Percentiles rank a stretch among this genome's conserved stretches.
Evolutionary conservation across 1,140 invertebrate species (phyloP).

Genomic region (Agrypnia vestita): DNA sequence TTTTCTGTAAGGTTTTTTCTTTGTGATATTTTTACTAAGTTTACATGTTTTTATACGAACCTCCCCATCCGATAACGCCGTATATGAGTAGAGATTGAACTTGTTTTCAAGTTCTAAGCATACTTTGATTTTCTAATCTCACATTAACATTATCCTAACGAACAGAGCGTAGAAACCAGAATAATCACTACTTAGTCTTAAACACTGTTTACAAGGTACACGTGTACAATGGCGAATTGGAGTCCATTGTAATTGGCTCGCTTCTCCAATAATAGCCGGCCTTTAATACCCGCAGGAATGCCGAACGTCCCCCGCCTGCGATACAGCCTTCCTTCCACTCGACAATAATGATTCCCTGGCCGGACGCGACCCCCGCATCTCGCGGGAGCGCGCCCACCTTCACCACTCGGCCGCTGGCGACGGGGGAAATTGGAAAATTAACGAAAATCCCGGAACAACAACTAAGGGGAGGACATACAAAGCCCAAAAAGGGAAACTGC

Average conservation of each 20-base stretch:
- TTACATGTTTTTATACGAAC: too few species aligned
- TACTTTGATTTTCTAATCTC: too few species aligned
- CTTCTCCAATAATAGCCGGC: conserved; percentile 2
- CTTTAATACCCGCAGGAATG: conserved; percentile 20
- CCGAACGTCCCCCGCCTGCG: background rate
- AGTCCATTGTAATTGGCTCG: conserved; percentile 29
- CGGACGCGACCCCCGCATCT: background rate
- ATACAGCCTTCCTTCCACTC: background rate
- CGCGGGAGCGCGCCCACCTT: background rate
- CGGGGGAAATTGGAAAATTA: conserved; percentile 38
- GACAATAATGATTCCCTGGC: conserved; percentile 1
- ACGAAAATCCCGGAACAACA: conserved; percentile 39
- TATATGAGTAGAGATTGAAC: too few species aligned
- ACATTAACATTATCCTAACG: too few species aligned
- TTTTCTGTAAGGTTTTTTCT: too few species aligned
- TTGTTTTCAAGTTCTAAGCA: too few species aligned
- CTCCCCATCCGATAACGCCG: too few species aligned
- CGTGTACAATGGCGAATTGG: conserved; percentile 1
- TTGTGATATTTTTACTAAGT: too few species aligned
- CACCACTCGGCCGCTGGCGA: background rate
- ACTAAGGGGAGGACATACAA: conserved; percentile 1
- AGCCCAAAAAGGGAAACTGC: background rate
- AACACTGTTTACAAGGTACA: conserved; percentile 4
- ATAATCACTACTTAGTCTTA: background rate
- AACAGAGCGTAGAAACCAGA: too few species aligned